Evolutionary conservation across 2,113 vertebrate species (phyloP), one percentile per base, ranked within the genome.

Genomic region (Conger conger): DNA sequence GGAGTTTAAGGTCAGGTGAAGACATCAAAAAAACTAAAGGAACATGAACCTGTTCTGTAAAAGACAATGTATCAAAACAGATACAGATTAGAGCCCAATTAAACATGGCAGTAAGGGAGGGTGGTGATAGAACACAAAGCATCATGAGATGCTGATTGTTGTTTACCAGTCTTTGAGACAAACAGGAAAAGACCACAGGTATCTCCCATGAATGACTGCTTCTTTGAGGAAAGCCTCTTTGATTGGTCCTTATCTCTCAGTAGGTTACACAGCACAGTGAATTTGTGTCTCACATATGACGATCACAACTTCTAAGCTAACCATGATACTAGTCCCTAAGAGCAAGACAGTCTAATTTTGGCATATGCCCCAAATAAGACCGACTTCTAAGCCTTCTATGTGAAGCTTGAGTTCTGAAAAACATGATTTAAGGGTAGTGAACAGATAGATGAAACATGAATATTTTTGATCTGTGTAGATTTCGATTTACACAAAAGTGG

Each of bases 281-380:
- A 40, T 30, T 23, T 6, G 8, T 50, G 42, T 8, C 33, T 84
- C 35, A 84, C 63, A 68, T 38, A 45, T 77, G 20, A 83, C 82
- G 3, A 83, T 30, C 40, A 76, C 38, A 23, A 54, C 42, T 35
- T 84, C 83, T 54, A 53, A 77, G 30, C 38, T 33, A 45, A 78
- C 33, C 73, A n/a, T 50, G 18, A 17, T 79, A 30, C 27, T 50
- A 15, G 45, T 30, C 53, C 73, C 76, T 76, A 20, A 11, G 73
- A 76, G 68, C 45, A 84, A 3, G 8, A 16, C 15, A n/a, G 53
- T 45, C 83, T 84, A 84, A 84, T 53, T 78, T 37, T 50, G 20
- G 35, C n/a, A 27, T 3, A 73, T 73, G 68, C 68, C 68, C 68
- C 68, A 73, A n/a, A 73, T 33, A n/a, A 73, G 27, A 73, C 2